Percentiles rank a stretch among this genome's conserved stretches.
phyloP scores from a whole-genome alignment of 1,140 invertebrate species.

The Charaxes varanes region DNA sequence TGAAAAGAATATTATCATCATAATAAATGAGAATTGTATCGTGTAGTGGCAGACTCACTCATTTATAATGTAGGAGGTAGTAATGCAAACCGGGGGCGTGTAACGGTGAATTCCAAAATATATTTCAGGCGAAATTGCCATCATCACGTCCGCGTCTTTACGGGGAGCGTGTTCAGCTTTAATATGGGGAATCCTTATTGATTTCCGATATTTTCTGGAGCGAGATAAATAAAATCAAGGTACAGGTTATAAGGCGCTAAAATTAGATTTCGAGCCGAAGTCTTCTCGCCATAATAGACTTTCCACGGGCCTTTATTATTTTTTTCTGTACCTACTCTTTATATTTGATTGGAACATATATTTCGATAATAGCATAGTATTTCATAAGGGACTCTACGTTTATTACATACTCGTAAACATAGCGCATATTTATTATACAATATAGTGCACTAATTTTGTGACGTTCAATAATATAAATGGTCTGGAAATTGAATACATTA shows the following conservation, averaged over 20 bases:
- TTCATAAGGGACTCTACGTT: background rate
- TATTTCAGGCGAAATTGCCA: constrained; percentile 20
- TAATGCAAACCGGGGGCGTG: constrained; percentile 11
- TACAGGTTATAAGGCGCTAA: constrained; percentile 16
- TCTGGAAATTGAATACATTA: too few species aligned
- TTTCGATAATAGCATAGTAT: background rate
- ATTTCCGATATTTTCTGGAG: constrained; percentile 21
- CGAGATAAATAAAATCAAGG: constrained; percentile 23
- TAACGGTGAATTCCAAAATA: constrained; percentile 20
- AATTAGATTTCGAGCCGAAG: constrained; percentile 14
- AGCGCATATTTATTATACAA: too few species aligned
- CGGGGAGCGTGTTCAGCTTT: constrained; percentile 19
- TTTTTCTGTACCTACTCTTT: too few species aligned
- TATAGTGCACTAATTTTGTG: too few species aligned
- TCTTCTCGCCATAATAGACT: constrained; percentile 11
- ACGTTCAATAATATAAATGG: too few species aligned
- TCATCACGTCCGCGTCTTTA: constrained; percentile 22
- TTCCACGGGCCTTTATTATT: background rate
- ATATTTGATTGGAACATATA: too few species aligned
- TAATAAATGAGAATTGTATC: constrained; percentile 4
- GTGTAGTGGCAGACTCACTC: background rate
- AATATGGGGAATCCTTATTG: constrained; percentile 23
- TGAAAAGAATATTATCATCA: background rate
- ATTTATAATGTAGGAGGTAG: constrained; percentile 8
- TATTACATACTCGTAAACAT: too few species aligned